Base-by-base conservation (phyloP, 2,888 invertebrate genomes). In the Beris chalybata region DNA sequence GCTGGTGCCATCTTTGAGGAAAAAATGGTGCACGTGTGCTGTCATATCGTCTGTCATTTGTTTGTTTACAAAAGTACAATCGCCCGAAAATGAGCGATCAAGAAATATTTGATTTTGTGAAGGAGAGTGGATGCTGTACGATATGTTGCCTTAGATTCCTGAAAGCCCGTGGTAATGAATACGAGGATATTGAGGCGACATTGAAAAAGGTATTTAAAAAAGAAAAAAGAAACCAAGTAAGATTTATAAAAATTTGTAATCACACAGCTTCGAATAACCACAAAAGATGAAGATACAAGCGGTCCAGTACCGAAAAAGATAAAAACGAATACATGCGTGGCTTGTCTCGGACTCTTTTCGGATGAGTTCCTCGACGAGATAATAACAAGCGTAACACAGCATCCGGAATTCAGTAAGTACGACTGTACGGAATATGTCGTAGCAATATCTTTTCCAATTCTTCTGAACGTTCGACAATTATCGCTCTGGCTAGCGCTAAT, bases 271-370 rank as follows among this genome's bases (percentile, higher is more conserved):
- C 56, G 30, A 13, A 12, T 55, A 13, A 43, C 12, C n/a, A 22
- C 11, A 13, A 55, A 4, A 9, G 31, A 5, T 29, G 44, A 43
- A 45, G 32, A 22, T 15, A 32, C 47, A 11, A 15, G 15, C 4
- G 69, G 68, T 1, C 78, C 79, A 0, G 72, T 76, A 3, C 66
- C 72, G 32, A 87, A 86, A 74, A 82, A 81, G 68, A 73, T 77
- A 5, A 85, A 86, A 69, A 70, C 75, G 0, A 82, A 81, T 71
- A 79, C 85, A 0, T 94, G 94, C 73, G 78, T 85, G 0, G 84
- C 86, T 58, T 94, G 93, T 74, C 79, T 93, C 5, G 91, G 90
- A 1, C 79, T 93, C 5, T 83, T 93, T 61, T 87, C 90, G 73
- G 82, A 84, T 64, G 77, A 81, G 15, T 81, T 83, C 57, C 80